Conservation (phyloP, 2,797 vertebrate species). For the Trematomus bernacchii region DNA sequence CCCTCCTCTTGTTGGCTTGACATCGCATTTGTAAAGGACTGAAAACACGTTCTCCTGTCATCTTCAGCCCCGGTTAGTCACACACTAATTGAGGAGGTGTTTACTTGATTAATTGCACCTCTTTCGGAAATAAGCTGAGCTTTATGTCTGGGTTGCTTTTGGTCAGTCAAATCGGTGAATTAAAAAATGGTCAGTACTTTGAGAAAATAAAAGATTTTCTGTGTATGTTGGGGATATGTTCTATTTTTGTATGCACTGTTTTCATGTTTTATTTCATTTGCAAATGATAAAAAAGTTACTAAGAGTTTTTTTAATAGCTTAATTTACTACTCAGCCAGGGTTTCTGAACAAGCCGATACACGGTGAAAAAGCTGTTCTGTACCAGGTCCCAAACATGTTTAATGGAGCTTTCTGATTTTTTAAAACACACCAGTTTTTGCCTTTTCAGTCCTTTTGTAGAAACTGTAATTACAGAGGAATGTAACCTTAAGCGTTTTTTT, state of each 20-base stretch:
- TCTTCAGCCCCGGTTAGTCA: conserved; percentile 37
- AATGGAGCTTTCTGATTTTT: neutral
- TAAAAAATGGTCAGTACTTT: conserved; percentile 37
- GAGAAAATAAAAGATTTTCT: conserved; percentile 40
- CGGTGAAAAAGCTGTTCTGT: neutral
- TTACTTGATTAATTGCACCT: conserved; percentile 73
- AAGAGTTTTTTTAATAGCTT: neutral
- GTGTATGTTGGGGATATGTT: conserved; percentile 3
- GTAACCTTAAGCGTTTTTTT: neutral
- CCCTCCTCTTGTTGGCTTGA: conserved; percentile 54
- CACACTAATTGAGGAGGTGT: conserved; percentile 64
- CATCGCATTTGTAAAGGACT: conserved; percentile 54
- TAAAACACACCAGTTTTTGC: neutral
- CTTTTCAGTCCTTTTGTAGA: conserved; percentile 2
- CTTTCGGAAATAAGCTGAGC: conserved; percentile 51
- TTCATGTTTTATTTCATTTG: conserved; percentile 33
- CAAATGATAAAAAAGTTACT: conserved; percentile 26
- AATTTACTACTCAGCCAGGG: neutral
- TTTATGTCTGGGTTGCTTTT: conserved; percentile 42
- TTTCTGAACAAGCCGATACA: neutral
- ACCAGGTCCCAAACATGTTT: neutral
- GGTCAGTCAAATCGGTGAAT: conserved; percentile 64
- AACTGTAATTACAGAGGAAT: conserved; percentile 13
- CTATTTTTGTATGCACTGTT: conserved; percentile 16
- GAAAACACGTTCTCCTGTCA: conserved; percentile 29